Base-by-base conservation (phyloP, 2,888 invertebrate species). In the Stegophylla sp. region DNA sequence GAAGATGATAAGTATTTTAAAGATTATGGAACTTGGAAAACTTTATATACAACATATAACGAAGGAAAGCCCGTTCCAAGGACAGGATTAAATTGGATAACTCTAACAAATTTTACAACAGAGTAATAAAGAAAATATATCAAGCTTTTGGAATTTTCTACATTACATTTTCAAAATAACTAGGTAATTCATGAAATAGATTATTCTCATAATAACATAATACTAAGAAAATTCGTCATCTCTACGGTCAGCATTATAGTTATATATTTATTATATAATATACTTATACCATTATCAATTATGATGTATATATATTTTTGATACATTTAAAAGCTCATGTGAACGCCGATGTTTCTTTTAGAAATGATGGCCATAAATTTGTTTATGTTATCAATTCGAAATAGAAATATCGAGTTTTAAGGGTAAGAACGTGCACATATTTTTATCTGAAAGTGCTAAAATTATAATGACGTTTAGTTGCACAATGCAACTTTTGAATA, bases 1-100 rank as follows among this genome's bases (percentile, higher is more conserved):
- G 53, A 13, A 56, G 43, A 66, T 17, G 23, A 66, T 56, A 56
- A 56, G 13, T 28, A 56, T 43, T 66, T 53, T 26, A 43, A 26
- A 41, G 17, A 53, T 41, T 26, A 53, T 7, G 7, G 26, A 66
- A 26, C 66, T 76, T n/a, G 7, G 59, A 59, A 59, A 77, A 69
- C 28, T 48, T 61, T 3, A 12, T 56, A n/a, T 12, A n/a, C n/a
- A n/a, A 51, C 1, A 28, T 71, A 53, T 3, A 17, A 48, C 26
- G 23, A 20, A n/a, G 59, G n/a, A 48, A 28, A 69, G 48, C 69
- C n/a, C n/a, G 9, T 67, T 53, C 3, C 3, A 3, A 48, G 26
- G 5, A 59, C 26, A 20, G 15, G 45, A 56, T 67, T 77, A 77
- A 59, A 53, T 9, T n/a, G 28, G 28, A 45, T 28, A 56, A 13